phyloP scores from a whole-genome alignment of 2,888 invertebrate genomes.

The Mongoloraphidia duomilia region DNA sequence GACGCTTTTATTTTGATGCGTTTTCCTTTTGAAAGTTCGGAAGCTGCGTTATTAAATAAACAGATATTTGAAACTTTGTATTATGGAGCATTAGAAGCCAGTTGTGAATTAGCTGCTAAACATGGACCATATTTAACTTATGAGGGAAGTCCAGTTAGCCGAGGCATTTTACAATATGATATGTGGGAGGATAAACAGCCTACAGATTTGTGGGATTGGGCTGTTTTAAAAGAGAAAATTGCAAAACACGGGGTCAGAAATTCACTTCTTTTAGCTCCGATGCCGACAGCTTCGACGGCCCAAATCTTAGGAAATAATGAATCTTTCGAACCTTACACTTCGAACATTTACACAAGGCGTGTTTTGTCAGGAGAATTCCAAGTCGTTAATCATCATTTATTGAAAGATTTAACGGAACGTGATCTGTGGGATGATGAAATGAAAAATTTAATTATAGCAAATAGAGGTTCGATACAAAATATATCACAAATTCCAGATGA shows the following conservation, averaged over 20 bases:
- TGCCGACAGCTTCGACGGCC: constrained; percentile 98
- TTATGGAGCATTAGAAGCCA: constrained; percentile 90
- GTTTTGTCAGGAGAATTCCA: constrained; percentile 94
- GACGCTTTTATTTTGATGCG: constrained; percentile 93
- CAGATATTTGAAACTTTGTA: constrained; percentile 98
- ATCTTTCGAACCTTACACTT: constrained; percentile 95
- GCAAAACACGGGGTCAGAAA: constrained; percentile 82
- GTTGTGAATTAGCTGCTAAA: constrained; percentile 81
- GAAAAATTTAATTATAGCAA: constrained; percentile 85
- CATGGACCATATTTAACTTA: constrained; percentile 85
- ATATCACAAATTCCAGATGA: constrained; percentile 74
- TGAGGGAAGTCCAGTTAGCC: constrained; percentile 79
- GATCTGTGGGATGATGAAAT: constrained; percentile 90
- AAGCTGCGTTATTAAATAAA: constrained; percentile 74
- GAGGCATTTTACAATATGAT: constrained; percentile 91
- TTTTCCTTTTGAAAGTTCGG: constrained; percentile 79
- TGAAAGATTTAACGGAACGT: constrained; percentile 81
- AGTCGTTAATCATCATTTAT: constrained; percentile 89
- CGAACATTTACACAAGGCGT: constrained; percentile 87
- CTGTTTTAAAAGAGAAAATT: constrained; percentile 64
- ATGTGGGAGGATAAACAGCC: constrained; percentile 86
- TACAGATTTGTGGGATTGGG: constrained; percentile 83
- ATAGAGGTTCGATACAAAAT: constrained; percentile 84
- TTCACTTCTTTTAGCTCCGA: constrained; percentile 85
- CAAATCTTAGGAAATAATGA: constrained; percentile 99